Percentiles rank a stretch among this genome's conserved stretches.
phyloP scores from a whole-genome alignment of 2,888 invertebrate genomes.

The Auanema sp. region DNA sequence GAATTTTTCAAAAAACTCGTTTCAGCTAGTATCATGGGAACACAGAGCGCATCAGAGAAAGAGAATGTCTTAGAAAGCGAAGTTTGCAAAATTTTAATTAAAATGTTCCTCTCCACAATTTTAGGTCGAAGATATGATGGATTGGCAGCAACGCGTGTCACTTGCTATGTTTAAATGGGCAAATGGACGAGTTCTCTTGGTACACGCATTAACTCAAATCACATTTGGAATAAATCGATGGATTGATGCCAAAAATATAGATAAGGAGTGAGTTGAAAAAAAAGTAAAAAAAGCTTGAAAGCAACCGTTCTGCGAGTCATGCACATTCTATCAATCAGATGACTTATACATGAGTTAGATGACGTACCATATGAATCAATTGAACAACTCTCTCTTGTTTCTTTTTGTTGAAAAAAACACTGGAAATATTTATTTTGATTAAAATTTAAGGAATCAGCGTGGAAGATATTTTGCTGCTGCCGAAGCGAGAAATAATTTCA shows the following conservation, averaged over 20 bases:
- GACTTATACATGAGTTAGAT: too few relatives aligned
- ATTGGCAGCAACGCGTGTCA: constrained; percentile 67
- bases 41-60: constrained; percentile 68
- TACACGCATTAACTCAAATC: constrained; percentile 68
- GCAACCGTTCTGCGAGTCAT: not conserved
- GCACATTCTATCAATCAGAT: too few relatives aligned
- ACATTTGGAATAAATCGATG: constrained; percentile 67
- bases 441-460: constrained; percentile 64
- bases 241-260: constrained; percentile 65
- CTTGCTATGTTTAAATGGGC: constrained; percentile 68
- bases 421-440: constrained; percentile 3
- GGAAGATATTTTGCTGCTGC: constrained; percentile 67
- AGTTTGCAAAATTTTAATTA: constrained; percentile 17
- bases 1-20: not conserved
- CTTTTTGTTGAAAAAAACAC: not conserved
- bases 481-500: constrained; percentile 69
- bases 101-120: constrained; percentile 1
- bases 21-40: constrained; percentile 66
- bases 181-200: constrained; percentile 65
- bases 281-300: not conserved
- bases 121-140: constrained; percentile 66
- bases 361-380: too few relatives aligned
- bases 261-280: constrained; percentile 56
- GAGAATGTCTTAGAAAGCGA: constrained; percentile 69
- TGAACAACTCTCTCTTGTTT: not conserved